A percentile compares a stretch with the other conserved stretches of the same genome.
Evolutionary conservation across 2,113 vertebrate genomes (phyloP).

Genomic region (Tachycineta bicolor): DNA sequence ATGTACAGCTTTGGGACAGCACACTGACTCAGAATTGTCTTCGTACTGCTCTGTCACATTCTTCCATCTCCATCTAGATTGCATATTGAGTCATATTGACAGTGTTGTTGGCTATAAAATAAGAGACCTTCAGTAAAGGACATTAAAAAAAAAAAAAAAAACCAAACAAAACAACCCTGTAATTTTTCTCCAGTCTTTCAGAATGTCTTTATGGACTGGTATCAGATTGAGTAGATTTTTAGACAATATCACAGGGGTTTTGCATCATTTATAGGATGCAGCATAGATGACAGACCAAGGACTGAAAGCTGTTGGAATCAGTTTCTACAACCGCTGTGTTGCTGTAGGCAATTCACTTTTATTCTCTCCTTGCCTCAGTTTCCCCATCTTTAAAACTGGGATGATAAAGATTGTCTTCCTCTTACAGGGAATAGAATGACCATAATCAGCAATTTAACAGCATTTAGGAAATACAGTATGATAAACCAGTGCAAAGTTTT

Average conservation of each 20-base stretch:
- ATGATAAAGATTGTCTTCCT: not conserved
- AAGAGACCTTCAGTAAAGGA: constrained; percentile 56
- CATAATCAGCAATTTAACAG: not conserved
- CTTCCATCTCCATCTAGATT: constrained; percentile 51
- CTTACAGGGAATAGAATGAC: not conserved
- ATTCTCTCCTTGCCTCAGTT: not conserved
- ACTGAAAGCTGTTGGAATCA: not conserved
- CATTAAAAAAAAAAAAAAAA: not conserved
- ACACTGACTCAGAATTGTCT: constrained; percentile 47
- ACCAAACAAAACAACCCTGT: too few relatives aligned
- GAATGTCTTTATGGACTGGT: not conserved
- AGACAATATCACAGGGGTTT: not conserved
- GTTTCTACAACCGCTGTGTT: not conserved
- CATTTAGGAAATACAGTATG: not conserved
- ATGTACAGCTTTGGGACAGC: constrained; percentile 34
- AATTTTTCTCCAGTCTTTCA: constrained; percentile 8
- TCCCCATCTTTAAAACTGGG: not conserved
- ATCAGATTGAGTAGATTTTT: not conserved
- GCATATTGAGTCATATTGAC: constrained; percentile 63
- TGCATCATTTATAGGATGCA: not conserved
- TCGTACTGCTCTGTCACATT: constrained; percentile 43
- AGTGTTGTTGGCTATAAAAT: constrained; percentile 18
- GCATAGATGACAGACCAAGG: not conserved
- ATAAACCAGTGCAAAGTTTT: not conserved
- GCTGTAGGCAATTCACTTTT: not conserved